phyloP scores from a whole-genome alignment of 2,888 invertebrate species.

The Protonemura montana region DNA sequence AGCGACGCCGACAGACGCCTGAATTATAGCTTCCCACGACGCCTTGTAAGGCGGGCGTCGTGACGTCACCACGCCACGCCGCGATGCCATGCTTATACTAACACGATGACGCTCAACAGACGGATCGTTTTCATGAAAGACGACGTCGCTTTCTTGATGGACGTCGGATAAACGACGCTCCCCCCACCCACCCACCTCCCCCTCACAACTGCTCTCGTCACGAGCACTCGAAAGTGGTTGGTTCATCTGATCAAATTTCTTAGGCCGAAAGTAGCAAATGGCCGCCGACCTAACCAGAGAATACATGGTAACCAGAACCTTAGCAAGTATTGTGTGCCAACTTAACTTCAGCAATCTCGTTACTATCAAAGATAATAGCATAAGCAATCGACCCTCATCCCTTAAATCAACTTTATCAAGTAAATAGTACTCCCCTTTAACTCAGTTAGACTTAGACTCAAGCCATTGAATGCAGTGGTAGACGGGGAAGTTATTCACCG shows the following conservation, averaged over 20 bases:
- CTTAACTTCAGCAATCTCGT: too few relatives aligned
- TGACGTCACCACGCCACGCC: background rate
- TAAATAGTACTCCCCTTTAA: too few relatives aligned
- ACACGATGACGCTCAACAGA: background rate
- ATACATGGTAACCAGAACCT: too few relatives aligned
- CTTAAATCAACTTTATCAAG: too few relatives aligned
- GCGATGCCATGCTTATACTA: background rate
- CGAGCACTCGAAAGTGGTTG: background rate
- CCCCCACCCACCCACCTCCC: background rate
- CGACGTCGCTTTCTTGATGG: background rate
- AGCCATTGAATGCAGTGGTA: too few relatives aligned
- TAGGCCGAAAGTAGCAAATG: background rate
- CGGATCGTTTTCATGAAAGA: background rate
- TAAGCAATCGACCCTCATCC: too few relatives aligned
- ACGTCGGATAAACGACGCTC: background rate
- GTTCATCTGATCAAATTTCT: background rate
- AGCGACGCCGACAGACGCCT: conserved; percentile 24
- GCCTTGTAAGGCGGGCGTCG: conserved; percentile 14
- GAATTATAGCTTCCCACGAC: conserved; percentile 26
- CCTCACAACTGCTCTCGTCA: background rate
- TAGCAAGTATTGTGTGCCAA: too few relatives aligned
- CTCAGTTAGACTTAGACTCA: too few relatives aligned
- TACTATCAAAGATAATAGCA: too few relatives aligned
- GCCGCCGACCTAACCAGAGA: too few relatives aligned
- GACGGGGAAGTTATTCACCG: too few relatives aligned